Conservation (phyloP, 2,797 vertebrate species). For the Myripristis jacobus region DNA sequence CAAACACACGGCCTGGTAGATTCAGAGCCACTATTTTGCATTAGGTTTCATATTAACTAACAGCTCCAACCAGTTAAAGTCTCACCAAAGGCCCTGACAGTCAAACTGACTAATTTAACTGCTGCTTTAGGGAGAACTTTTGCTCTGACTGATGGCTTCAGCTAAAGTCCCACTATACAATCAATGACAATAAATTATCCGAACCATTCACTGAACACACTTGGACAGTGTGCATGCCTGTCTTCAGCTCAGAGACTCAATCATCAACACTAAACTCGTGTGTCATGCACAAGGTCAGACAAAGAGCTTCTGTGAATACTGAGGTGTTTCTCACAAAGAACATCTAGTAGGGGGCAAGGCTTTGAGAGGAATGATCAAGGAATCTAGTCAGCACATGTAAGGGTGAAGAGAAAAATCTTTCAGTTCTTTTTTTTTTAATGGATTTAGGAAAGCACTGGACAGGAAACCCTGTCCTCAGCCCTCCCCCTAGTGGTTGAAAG, state of each 20-base stretch:
- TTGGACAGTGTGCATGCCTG: not conserved
- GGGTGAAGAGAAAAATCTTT: slow-evolving; percentile 37
- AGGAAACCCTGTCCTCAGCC: slow-evolving; percentile 61
- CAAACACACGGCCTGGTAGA: slow-evolving; percentile 15
- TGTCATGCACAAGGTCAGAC: slow-evolving; percentile 19
- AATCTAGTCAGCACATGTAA: slow-evolving; percentile 37
- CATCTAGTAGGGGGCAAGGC: slow-evolving; percentile 47
- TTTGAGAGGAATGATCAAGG: slow-evolving; percentile 38
- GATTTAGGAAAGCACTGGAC: slow-evolving; percentile 47
- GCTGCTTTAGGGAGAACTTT: not conserved
- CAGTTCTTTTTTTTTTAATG: slow-evolving; percentile 26
- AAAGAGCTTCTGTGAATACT: slow-evolving; percentile 31
- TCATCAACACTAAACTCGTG: slow-evolving; percentile 12
- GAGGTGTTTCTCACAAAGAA: slow-evolving; percentile 48
- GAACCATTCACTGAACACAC: slow-evolving; percentile 19
- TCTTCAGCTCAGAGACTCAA: slow-evolving; percentile 12
- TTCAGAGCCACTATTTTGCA: not conserved
- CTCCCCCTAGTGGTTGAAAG: slow-evolving; percentile 90
- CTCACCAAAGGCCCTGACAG: slow-evolving; percentile 2
- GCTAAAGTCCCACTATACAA: slow-evolving; percentile 24
- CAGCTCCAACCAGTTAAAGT: too few species aligned
- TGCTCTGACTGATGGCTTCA: slow-evolving; percentile 18
- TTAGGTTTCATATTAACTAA: too few species aligned
- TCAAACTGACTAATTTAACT: slow-evolving; percentile 11
- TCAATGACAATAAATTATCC: slow-evolving; percentile 19